These are phyloP conservation scores for Ceyx cyanopectus DNA, from an alignment of 2,113 vertebrate genomes.

Conservation along the genomic window DNA sequence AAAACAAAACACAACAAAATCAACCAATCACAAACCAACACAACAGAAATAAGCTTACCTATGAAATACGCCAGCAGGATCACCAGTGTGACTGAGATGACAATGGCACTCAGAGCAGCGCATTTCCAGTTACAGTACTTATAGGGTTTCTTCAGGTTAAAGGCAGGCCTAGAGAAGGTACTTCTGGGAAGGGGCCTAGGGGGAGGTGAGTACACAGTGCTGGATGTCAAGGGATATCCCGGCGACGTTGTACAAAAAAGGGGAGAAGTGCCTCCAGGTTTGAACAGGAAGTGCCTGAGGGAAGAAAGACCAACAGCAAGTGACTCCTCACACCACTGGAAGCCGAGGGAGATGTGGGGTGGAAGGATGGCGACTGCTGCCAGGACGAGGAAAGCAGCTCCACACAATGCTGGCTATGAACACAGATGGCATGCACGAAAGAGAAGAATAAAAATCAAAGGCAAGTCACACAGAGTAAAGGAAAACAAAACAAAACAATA, in stretches of 20 bases:
- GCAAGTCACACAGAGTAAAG: conserved; percentile 44
- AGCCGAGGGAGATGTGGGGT: background rate
- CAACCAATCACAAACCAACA: too few species aligned
- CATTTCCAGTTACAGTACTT: conserved; percentile 99
- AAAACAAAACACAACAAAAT: background rate
- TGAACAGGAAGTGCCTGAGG: conserved; percentile 97
- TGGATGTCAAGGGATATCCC: conserved; percentile 97
- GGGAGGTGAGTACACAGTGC: conserved; percentile 97
- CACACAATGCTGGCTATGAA: conserved; percentile 45
- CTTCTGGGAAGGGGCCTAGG: conserved; percentile 94
- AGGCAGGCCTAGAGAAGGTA: conserved; percentile 94
- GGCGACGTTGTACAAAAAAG: conserved; percentile 97
- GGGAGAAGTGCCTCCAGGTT: conserved; percentile 96
- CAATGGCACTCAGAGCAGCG: conserved; percentile 93
- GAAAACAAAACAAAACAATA: background rate
- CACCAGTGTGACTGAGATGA: conserved; percentile 92
- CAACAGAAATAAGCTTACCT: conserved; percentile 82
- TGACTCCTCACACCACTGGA: background rate
- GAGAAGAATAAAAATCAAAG: conserved; percentile 55
- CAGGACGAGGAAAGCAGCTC: conserved; percentile 29
- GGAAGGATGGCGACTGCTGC: conserved; percentile 20
- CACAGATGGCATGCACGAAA: conserved; percentile 67
- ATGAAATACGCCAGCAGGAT: conserved; percentile 97
- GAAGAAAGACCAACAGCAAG: conserved; percentile 57
- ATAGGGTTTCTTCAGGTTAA: conserved; percentile 97